Percentiles rank a stretch among this genome's conserved stretches.
Evolutionary conservation across 2,888 invertebrate species (phyloP).

Genomic region (Cosmopolites sordidus): DNA sequence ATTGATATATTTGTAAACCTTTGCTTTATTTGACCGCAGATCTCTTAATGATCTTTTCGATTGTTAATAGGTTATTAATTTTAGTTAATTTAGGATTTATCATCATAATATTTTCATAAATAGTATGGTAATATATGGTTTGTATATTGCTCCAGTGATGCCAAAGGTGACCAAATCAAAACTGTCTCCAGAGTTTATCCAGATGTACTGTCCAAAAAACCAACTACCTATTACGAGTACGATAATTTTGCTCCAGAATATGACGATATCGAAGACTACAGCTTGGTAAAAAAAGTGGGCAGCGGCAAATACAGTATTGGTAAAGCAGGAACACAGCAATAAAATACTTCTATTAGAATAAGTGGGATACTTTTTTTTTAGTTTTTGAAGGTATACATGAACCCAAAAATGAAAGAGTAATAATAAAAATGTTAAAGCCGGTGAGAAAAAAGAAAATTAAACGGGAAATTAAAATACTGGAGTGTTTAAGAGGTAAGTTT

Average conservation of each 20-base stretch:
- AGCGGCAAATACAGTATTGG: conserved; percentile 48
- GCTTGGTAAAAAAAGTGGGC: conserved; percentile 42
- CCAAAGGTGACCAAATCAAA: conserved; percentile 30
- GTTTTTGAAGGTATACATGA: conserved; percentile 45
- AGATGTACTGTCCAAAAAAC: conserved; percentile 40
- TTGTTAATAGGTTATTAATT: too few species aligned
- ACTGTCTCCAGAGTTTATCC: conserved; percentile 43
- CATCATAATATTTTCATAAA: too few species aligned
- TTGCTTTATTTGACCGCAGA: too few species aligned
- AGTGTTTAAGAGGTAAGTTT: conserved; percentile 39
- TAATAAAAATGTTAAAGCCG: conserved; percentile 47
- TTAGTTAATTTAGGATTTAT: too few species aligned
- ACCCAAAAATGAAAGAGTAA: conserved; percentile 39
- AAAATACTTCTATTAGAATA: background rate
- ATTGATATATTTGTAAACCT: too few species aligned
- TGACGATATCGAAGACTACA: conserved; percentile 42
- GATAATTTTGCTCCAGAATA: conserved; percentile 40
- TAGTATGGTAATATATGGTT: too few species aligned
- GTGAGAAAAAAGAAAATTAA: conserved; percentile 46
- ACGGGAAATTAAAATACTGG: conserved; percentile 47
- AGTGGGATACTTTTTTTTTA: conserved; percentile 34
- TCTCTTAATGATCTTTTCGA: too few species aligned
- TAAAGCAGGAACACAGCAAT: background rate
- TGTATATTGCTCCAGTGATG: conserved; percentile 29
- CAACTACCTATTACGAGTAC: conserved; percentile 43